Conservation (phyloP, 2,888 invertebrate species). For the Latrodectus elegans region DNA sequence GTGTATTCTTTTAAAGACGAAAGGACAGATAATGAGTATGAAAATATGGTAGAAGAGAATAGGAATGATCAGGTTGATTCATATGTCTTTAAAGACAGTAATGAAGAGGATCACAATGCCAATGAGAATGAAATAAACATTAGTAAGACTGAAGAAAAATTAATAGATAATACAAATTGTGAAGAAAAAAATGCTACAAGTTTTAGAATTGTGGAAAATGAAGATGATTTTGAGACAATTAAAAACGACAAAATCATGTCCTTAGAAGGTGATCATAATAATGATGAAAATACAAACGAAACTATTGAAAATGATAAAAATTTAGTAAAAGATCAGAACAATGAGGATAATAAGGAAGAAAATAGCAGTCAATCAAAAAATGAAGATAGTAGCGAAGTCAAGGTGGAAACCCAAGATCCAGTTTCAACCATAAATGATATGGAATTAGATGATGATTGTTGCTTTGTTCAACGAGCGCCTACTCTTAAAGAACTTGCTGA, state of each 20-base stretch:
- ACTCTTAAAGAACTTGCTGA: conserved; percentile 36
- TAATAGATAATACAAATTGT: not conserved
- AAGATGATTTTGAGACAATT: conserved; percentile 6
- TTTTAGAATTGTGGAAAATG: not conserved
- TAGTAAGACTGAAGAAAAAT: not conserved
- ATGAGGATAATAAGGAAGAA: not conserved
- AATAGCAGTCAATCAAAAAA: not conserved
- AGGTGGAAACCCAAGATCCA: too few species aligned
- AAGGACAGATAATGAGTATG: too few species aligned
- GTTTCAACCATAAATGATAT: not conserved
- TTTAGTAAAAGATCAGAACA: not conserved
- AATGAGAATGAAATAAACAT: not conserved
- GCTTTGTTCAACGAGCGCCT: not conserved
- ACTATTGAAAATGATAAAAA: too few species aligned
- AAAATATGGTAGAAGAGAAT: too few species aligned
- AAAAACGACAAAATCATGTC: not conserved
- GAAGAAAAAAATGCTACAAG: not conserved
- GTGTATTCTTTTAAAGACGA: too few species aligned
- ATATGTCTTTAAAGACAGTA: too few species aligned
- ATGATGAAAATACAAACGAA: not conserved
- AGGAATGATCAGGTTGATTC: too few species aligned
- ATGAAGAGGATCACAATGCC: not conserved
- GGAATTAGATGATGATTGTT: conserved; percentile 11
- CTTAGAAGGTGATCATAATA: too few species aligned
- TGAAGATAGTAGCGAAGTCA: not conserved